Evolutionary conservation across 2,797 vertebrate genomes (phyloP).

Genomic region (Scomberomorus guttatus): DNA sequence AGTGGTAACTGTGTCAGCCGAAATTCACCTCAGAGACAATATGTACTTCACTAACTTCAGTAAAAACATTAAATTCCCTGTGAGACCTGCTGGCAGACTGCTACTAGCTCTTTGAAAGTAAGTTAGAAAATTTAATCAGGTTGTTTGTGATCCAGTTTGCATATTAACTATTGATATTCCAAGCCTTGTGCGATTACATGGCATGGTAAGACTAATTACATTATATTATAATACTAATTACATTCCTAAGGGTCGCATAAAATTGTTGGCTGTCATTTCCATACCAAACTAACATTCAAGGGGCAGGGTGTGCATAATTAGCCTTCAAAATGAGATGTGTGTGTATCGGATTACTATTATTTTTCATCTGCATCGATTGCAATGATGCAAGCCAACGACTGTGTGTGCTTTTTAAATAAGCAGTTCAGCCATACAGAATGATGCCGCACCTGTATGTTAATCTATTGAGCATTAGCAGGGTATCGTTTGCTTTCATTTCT

Average conservation of each 20-base stretch:
- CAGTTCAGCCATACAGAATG: slow-evolving; percentile 31
- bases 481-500: slow-evolving; percentile 65
- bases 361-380: slow-evolving; percentile 38
- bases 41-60: slow-evolving; percentile 68
- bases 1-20: slow-evolving; percentile 33
- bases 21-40: slow-evolving; percentile 69
- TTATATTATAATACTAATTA: slow-evolving; percentile 78
- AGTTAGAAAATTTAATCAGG: slow-evolving; percentile 71
- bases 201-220: slow-evolving; percentile 70
- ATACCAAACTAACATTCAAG: slow-evolving; percentile 68
- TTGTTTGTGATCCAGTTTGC: slow-evolving; percentile 78
- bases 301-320: slow-evolving; percentile 69
- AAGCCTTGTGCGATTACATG: slow-evolving; percentile 54
- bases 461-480: slow-evolving; percentile 59
- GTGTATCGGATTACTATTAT: slow-evolving; percentile 48
- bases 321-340: slow-evolving; percentile 53
- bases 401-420: slow-evolving; percentile 33
- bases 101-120: slow-evolving; percentile 69
- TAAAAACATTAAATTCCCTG: slow-evolving; percentile 71
- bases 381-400: slow-evolving; percentile 43
- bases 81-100: slow-evolving; percentile 69
- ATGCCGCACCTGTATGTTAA: slow-evolving; percentile 38
- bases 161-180: slow-evolving; percentile 74
- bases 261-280: slow-evolving; percentile 73
- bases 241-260: slow-evolving; percentile 60